Evolutionary conservation across 2,113 vertebrate genomes (phyloP).

Genomic region (Oryzias melastigma): DNA sequence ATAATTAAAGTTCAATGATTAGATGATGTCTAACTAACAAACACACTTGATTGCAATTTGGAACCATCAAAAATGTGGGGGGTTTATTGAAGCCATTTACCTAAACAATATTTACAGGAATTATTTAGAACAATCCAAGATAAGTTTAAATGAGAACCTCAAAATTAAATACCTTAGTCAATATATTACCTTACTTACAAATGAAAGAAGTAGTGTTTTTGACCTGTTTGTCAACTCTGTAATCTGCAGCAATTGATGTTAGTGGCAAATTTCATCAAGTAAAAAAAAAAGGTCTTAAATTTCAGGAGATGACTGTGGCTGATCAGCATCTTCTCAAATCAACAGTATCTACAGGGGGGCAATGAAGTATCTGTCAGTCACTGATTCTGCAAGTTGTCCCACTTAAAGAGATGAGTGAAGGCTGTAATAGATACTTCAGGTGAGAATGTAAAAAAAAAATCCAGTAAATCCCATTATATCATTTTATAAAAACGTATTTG

Average conservation of each 20-base stretch:
- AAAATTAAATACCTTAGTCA: constrained; percentile 55
- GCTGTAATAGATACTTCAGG: no score
- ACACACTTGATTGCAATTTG: constrained; percentile 60
- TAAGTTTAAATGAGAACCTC: constrained; percentile 70
- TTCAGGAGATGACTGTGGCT: constrained; percentile 63
- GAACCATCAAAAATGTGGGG: constrained; percentile 53
- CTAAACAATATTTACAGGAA: constrained; percentile 61
- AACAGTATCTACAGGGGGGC: constrained; percentile 39
- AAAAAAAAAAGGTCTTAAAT: constrained; percentile 63
- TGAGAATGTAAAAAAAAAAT: no score
- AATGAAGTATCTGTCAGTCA: no score
- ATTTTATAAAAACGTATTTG: no score
- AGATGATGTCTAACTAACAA: constrained; percentile 54
- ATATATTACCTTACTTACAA: constrained; percentile 56
- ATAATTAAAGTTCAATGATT: neutral
- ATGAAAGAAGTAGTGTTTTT: constrained; percentile 69
- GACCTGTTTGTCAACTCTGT: constrained; percentile 66
- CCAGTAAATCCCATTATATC: no score
- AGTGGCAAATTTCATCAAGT: constrained; percentile 68
- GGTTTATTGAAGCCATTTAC: constrained; percentile 58
- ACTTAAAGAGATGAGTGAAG: no score
- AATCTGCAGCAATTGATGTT: constrained; percentile 68
- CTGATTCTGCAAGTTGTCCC: no score
- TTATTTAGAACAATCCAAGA: constrained; percentile 72
- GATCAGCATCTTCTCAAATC: constrained; percentile 73